Evolutionary conservation across 2,888 invertebrate species (phyloP).

Genomic region (Neocrepidodera transversa): DNA sequence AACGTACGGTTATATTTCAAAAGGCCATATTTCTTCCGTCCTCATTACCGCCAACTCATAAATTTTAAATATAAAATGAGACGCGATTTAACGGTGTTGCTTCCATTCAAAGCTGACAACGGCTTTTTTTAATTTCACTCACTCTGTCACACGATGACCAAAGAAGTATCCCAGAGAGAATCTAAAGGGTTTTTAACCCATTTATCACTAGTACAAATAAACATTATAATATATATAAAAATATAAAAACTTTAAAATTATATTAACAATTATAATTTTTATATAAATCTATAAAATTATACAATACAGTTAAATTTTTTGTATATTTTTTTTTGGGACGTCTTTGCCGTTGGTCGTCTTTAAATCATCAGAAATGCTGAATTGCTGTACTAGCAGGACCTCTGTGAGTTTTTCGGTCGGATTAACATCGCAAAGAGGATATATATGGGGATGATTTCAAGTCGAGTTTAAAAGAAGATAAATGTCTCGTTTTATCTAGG

Average conservation of each 20-base stretch:
- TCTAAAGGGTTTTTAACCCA: no score
- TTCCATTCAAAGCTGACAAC: conserved; percentile 45
- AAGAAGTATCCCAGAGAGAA: background rate
- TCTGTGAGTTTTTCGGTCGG: conserved; percentile 49
- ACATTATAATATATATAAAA: no score
- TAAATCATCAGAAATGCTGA: conserved; percentile 60
- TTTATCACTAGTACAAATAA: no score
- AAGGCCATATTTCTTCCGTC: conserved; percentile 29
- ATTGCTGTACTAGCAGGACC: conserved; percentile 45
- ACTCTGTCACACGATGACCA: conserved; percentile 46
- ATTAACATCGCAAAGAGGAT: conserved; percentile 58
- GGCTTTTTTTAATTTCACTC: conserved; percentile 52
- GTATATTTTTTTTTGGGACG: no score
- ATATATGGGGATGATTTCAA: conserved; percentile 58
- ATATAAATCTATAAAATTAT: no score
- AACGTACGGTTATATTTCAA: conserved; percentile 14
- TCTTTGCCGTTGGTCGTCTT: conserved; percentile 46
- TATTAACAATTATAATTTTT: no score
- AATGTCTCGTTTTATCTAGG: conserved; percentile 60
- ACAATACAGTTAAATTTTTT: no score
- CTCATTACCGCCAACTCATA: conserved; percentile 35
- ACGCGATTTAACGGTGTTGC: conserved; percentile 40
- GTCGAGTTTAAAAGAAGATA: conserved; percentile 60
- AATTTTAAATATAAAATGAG: conserved; percentile 34
- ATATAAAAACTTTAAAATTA: no score